Conservation (phyloP, 35 echinoderm and acorn worm species). For the Lytechinus variegatus region DNA sequence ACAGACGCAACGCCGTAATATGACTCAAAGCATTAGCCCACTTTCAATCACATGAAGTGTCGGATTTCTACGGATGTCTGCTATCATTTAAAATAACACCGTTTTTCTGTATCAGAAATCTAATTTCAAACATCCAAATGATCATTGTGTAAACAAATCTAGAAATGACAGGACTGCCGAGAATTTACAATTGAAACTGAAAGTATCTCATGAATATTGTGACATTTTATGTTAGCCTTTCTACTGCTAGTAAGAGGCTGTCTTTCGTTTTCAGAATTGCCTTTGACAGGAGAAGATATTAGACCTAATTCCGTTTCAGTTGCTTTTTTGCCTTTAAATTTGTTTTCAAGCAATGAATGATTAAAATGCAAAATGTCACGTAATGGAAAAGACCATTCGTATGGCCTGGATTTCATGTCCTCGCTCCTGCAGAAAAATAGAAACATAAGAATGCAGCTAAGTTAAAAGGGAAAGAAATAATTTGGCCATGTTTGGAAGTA, state of each 20-base stretch:
- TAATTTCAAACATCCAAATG: neutral
- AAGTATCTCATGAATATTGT: neutral
- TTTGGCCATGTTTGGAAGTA: neutral
- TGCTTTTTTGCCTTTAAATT: neutral
- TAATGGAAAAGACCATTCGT: neutral
- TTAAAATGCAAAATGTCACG: neutral
- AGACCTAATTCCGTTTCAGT: neutral
- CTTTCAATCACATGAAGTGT: neutral
- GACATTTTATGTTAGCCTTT: neutral
- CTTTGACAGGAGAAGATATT: neutral
- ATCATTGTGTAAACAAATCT: neutral
- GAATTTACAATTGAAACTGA: neutral
- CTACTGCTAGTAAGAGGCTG: neutral
- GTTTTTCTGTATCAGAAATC: neutral
- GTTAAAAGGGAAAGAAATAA: neutral
- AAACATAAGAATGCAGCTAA: neutral
- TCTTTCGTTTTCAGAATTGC: neutral
- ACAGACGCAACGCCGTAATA: too few relatives aligned
- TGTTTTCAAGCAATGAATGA: neutral
- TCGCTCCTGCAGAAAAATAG: neutral
- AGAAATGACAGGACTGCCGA: neutral
- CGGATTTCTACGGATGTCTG: neutral
- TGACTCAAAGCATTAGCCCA: neutral
- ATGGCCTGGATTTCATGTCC: neutral
- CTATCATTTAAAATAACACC: too few relatives aligned